Evolutionary conservation across 2,113 vertebrate genomes (phyloP).

Genomic region (Penelope pileata): DNA sequence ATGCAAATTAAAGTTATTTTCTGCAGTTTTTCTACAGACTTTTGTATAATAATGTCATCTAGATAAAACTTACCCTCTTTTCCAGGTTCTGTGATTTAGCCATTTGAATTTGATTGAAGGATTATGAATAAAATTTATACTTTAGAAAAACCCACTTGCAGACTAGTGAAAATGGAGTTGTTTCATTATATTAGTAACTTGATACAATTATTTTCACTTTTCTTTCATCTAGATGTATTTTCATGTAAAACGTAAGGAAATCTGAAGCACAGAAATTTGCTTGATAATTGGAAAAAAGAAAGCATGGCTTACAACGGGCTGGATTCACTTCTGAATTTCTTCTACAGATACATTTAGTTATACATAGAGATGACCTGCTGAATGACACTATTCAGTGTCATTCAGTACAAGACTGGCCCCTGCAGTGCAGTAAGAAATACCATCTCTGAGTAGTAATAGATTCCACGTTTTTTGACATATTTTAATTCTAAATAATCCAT

Average conservation of each 20-base stretch:
- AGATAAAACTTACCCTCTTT: background rate
- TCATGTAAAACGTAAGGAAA: background rate
- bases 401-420: background rate
- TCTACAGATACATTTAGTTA: background rate
- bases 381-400: background rate
- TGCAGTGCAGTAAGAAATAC: background rate
- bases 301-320: background rate
- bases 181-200: background rate
- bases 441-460: background rate
- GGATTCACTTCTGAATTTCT: background rate
- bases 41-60: background rate
- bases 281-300: background rate
- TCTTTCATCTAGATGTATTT: background rate
- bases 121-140: background rate
- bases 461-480: background rate
- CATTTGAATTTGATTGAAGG: background rate
- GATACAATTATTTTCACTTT: background rate
- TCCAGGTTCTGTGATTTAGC: background rate
- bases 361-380: background rate
- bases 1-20: background rate
- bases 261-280: background rate
- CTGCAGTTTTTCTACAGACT: background rate
- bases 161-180: rapidly evolving
- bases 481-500: background rate
- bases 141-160: rapidly evolving